phyloP scores from a whole-genome alignment of 2,113 vertebrate genomes.

The Pachycephala philippinensis region DNA sequence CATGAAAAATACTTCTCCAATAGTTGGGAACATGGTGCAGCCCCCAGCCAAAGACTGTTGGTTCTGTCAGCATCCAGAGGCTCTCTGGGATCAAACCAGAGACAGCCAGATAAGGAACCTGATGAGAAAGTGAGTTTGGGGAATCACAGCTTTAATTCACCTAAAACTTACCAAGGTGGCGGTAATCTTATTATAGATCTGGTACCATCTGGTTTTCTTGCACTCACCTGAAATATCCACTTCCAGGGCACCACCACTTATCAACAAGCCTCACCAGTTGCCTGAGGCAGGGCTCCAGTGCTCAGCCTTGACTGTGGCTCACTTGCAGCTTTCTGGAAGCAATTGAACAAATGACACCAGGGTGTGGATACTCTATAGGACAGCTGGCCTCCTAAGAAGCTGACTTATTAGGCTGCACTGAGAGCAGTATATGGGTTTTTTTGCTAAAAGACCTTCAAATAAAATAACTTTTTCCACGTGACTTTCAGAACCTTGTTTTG shows the following conservation, averaged over 20 bases:
- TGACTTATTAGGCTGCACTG: background rate
- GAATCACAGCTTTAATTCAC: background rate
- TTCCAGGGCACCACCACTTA: background rate
- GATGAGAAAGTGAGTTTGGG: background rate
- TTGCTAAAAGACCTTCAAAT: conserved; percentile 48
- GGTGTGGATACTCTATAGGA: background rate
- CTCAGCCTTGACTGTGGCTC: background rate
- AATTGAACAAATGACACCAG: background rate
- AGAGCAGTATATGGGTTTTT: conserved; percentile 29
- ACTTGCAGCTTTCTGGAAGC: background rate
- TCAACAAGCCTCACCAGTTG: background rate
- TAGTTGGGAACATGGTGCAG: background rate
- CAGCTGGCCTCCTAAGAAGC: background rate
- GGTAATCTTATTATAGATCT: background rate
- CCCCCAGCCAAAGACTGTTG: background rate
- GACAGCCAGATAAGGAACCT: background rate
- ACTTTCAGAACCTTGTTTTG: conserved; percentile 54
- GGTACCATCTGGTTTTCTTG: background rate
- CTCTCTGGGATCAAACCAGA: background rate
- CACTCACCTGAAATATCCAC: background rate
- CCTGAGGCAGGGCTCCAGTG: rapidly evolving
- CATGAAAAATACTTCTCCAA: background rate
- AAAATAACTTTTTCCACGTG: conserved; percentile 51
- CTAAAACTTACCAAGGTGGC: background rate
- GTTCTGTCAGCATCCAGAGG: background rate